phyloP scores from a whole-genome alignment of 1,140 invertebrate genomes.

The Halictus rubicundus region DNA sequence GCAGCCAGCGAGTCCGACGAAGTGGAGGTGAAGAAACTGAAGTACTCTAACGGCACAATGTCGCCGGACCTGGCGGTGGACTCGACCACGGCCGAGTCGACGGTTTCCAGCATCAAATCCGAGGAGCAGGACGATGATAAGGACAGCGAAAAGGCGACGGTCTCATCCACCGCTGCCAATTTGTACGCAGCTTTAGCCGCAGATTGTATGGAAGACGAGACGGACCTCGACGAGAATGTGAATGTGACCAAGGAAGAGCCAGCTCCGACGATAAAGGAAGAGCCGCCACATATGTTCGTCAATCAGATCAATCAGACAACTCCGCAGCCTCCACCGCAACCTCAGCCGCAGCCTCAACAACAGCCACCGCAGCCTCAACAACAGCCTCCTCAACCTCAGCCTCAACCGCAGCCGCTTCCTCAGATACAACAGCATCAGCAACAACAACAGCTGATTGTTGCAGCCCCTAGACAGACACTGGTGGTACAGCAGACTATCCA shows the following conservation, averaged over 20 bases:
- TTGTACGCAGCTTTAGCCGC: conserved; percentile 86
- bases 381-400: conserved; percentile 58
- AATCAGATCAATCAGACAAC: conserved; percentile 70
- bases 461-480: conserved; percentile 76
- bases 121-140: conserved; percentile 80
- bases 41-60: conserved; percentile 80
- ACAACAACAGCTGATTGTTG: conserved; percentile 77
- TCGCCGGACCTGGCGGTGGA: conserved; percentile 75
- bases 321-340: conserved; percentile 34
- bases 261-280: conserved; percentile 63
- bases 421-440: conserved; percentile 56
- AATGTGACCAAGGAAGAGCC: conserved; percentile 65
- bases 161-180: conserved; percentile 87
- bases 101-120: conserved; percentile 76
- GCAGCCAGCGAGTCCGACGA: conserved; percentile 74
- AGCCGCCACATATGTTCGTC: conserved; percentile 64
- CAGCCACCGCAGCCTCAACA: conserved; percentile 38
- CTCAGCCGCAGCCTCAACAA: conserved; percentile 41
- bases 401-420: conserved; percentile 63
- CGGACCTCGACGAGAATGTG: conserved; percentile 81
- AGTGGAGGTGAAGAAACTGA: conserved; percentile 78
- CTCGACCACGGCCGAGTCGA: conserved; percentile 78
- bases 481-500: conserved; percentile 80
- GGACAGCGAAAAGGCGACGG: conserved; percentile 79
- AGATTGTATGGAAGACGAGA: conserved; percentile 86